Evolutionary conservation across 2,113 vertebrate species (phyloP).

Genomic region (Leucopternis melanops): DNA sequence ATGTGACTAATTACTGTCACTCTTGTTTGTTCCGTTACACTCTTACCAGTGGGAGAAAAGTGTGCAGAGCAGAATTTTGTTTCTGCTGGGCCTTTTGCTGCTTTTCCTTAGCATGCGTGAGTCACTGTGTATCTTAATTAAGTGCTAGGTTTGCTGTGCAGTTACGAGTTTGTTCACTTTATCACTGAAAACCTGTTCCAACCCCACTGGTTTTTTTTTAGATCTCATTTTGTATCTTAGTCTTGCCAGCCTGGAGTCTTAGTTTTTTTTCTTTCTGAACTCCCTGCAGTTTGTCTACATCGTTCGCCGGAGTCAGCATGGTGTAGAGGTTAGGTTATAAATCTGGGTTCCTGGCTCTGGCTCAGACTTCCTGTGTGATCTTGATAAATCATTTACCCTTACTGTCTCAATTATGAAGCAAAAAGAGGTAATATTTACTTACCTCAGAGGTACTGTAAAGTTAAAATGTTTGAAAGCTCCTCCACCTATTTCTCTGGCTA

Average conservation of each 20-base stretch:
- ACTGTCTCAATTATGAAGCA: conserved; percentile 35
- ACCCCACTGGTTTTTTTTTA: not conserved
- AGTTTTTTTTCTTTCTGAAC: not conserved
- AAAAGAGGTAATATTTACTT: conserved; percentile 39
- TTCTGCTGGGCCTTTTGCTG: not conserved
- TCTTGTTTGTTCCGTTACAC: not conserved
- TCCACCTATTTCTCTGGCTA: not conserved
- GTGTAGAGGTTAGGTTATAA: conserved; percentile 11
- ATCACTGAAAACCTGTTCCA: not conserved
- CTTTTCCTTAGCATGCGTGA: accelerated
- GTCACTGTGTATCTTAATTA: not conserved
- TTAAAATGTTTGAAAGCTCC: not conserved
- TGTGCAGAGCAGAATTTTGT: not conserved
- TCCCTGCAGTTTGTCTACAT: not conserved
- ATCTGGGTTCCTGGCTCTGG: conserved; percentile 17
- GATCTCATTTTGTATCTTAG: not conserved
- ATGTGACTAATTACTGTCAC: not conserved
- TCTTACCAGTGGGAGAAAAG: not conserved
- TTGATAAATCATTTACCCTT: conserved; percentile 47
- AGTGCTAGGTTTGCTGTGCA: not conserved
- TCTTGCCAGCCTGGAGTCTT: not conserved
- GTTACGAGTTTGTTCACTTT: not conserved
- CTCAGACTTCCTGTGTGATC: not conserved
- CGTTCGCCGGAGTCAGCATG: not conserved
- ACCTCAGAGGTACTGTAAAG: not conserved